A percentile compares a stretch with the other conserved stretches of the same genome.
phyloP scores from a whole-genome alignment of 2,113 vertebrate species.

The Hypomesus transpacificus region DNA sequence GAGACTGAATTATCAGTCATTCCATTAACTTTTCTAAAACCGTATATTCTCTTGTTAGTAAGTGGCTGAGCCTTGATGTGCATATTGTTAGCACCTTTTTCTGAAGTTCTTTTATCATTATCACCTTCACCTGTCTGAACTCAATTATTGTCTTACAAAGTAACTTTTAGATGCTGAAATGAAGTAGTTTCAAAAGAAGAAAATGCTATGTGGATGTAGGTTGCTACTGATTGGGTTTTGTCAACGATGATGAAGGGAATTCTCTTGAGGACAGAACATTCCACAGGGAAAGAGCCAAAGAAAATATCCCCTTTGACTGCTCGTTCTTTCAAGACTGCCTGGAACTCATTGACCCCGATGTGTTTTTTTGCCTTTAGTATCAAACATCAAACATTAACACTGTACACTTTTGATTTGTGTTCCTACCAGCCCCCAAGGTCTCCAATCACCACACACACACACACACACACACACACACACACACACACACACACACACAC shows the following conservation, averaged over 20 bases:
- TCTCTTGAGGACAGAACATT: conserved; percentile 53
- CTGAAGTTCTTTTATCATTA: neutral
- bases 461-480: conserved; percentile 36
- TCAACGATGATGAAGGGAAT: conserved; percentile 52
- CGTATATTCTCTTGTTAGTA: neutral
- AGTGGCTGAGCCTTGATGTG: neutral
- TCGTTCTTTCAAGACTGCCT: conserved; percentile 48
- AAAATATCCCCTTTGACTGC: conserved; percentile 56
- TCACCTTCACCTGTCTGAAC: conserved; percentile 3
- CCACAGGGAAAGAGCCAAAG: conserved; percentile 42
- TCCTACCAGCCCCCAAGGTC: conserved; percentile 47
- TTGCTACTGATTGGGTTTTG: conserved; percentile 50
- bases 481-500: conserved; percentile 33
- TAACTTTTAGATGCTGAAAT: neutral
- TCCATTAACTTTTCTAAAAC: neutral
- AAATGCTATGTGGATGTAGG: conserved; percentile 34
- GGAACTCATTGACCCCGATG: conserved; percentile 68
- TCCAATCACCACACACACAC: conserved; percentile 28
- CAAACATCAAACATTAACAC: conserved; percentile 66
- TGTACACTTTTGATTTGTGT: conserved; percentile 54
- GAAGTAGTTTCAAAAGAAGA: neutral
- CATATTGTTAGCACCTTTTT: neutral
- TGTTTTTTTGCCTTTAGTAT: conserved; percentile 58
- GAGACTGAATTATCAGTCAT: neutral
- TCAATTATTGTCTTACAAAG: neutral